These are phyloP conservation scores for Ochotona curzoniae DNA, from an alignment of 2,113 vertebrate genomes.

Conservation along the genomic window DNA sequence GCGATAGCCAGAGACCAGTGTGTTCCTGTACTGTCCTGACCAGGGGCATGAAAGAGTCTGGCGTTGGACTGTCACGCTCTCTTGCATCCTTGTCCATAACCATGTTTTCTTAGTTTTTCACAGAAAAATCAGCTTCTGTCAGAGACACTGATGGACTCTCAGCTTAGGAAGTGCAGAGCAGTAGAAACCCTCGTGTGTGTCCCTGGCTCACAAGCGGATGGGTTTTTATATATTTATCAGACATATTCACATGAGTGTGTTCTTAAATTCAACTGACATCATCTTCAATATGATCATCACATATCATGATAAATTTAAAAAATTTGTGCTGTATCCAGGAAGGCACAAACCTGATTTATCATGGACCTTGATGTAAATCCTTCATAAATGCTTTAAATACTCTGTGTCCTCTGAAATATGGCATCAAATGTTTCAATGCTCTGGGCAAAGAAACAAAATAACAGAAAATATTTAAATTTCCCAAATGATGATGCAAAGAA, in stretches of 20 bases:
- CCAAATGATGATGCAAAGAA: not conserved
- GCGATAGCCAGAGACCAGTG: not conserved
- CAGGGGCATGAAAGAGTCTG: not conserved
- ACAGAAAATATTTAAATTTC: constrained; percentile 8
- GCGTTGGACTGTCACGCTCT: not conserved
- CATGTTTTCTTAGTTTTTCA: too few relatives aligned
- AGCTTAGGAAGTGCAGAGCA: not conserved
- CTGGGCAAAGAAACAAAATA: not conserved
- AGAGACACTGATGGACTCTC: not conserved
- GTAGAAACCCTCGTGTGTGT: not conserved
- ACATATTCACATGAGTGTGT: not conserved
- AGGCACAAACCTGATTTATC: not conserved
- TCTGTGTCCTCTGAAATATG: not conserved
- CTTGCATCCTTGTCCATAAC: not conserved
- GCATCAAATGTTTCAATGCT: not conserved
- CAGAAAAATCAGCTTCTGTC: not conserved
- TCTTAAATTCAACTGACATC: not conserved
- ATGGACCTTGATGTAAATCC: not conserved
- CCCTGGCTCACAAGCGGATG: not conserved
- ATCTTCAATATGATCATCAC: not conserved
- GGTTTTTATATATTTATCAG: not conserved
- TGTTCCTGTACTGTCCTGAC: not conserved
- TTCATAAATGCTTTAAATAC: not conserved
- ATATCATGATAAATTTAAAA: not conserved
- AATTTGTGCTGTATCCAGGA: not conserved